A percentile compares a stretch with the other conserved stretches of the same genome.
Conservation (phyloP, 2,797 vertebrate genomes). For the Arremon brunneinucha region DNA sequence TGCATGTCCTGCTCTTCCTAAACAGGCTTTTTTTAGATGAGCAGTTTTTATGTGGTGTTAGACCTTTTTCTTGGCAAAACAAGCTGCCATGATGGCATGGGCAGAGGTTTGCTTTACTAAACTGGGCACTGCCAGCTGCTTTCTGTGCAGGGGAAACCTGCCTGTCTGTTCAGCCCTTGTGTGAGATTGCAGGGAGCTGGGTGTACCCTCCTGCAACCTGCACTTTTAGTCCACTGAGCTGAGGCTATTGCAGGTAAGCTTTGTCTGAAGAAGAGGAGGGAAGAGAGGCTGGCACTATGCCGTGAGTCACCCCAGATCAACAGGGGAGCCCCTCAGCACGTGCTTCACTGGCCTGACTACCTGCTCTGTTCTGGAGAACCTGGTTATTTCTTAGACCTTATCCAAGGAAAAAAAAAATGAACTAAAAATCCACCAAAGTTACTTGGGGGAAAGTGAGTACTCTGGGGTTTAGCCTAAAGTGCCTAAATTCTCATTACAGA, state of each 20-base stretch:
- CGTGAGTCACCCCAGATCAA: accelerated
- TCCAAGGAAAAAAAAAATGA: neutral
- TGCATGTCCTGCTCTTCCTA: neutral
- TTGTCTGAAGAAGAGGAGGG: neutral
- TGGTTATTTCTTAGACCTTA: neutral
- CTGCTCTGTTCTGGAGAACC: neutral
- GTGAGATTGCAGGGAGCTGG: neutral
- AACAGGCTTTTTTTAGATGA: neutral
- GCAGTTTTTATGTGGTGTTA: neutral
- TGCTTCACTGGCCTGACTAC: neutral
- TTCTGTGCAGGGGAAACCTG: neutral
- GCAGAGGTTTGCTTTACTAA: neutral
- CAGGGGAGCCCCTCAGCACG: accelerated
- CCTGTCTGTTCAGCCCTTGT: neutral
- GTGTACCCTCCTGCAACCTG: neutral
- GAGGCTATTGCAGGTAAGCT: neutral
- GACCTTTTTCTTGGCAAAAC: neutral
- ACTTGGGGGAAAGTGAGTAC: neutral
- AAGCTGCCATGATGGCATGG: neutral
- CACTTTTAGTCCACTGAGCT: neutral
- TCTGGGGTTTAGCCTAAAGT: neutral
- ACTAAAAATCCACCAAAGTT: neutral
- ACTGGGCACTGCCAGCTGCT: neutral
- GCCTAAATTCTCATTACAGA: neutral
- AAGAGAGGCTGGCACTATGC: neutral